Percentiles rank a stretch among this genome's conserved stretches.
phyloP scores from a whole-genome alignment of 2,113 vertebrate genomes.

The Xiphophorus couchianus region DNA sequence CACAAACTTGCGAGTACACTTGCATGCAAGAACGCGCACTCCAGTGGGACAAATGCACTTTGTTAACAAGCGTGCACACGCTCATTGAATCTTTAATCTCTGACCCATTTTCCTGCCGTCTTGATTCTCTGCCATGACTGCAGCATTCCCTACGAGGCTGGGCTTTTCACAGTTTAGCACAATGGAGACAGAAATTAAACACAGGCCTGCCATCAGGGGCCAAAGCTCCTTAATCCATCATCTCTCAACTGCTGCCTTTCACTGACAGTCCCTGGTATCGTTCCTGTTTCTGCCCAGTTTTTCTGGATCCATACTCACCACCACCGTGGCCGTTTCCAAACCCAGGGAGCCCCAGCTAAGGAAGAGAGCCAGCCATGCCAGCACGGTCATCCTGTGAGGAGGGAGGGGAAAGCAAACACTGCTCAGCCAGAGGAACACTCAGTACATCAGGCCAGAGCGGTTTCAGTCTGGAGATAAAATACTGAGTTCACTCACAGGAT shows the following conservation, averaged over 20 bases:
- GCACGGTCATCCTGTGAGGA: conserved; percentile 84
- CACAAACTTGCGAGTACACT: conserved; percentile 55
- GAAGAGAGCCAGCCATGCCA: conserved; percentile 88
- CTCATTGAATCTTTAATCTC: conserved; percentile 76
- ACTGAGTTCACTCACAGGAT: conserved; percentile 82
- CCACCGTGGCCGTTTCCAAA: conserved; percentile 88
- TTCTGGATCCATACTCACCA: conserved; percentile 81
- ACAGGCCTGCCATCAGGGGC: conserved; percentile 35
- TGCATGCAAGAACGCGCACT: conserved; percentile 29
- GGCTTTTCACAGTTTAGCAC: conserved; percentile 71
- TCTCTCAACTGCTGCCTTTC: conserved; percentile 22
- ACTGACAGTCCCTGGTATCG: conserved; percentile 33
- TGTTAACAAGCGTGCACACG: conserved; percentile 56
- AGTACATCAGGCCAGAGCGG: conserved; percentile 23
- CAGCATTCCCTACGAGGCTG: conserved; percentile 69
- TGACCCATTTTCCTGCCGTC: conserved; percentile 72
- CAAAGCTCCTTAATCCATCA: conserved; percentile 35
- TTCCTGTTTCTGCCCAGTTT: conserved; percentile 1
- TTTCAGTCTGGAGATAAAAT: conserved; percentile 2
- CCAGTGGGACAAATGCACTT: conserved; percentile 42
- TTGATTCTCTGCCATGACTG: conserved; percentile 72
- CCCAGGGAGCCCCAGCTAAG: conserved; percentile 93
- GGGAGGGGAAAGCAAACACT: conserved; percentile 27
- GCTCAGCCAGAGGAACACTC: conserved; percentile 32
- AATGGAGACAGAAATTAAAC: conserved; percentile 53